phyloP scores from a whole-genome alignment of 2,797 vertebrate species.

The Pantherophis vulpinus region DNA sequence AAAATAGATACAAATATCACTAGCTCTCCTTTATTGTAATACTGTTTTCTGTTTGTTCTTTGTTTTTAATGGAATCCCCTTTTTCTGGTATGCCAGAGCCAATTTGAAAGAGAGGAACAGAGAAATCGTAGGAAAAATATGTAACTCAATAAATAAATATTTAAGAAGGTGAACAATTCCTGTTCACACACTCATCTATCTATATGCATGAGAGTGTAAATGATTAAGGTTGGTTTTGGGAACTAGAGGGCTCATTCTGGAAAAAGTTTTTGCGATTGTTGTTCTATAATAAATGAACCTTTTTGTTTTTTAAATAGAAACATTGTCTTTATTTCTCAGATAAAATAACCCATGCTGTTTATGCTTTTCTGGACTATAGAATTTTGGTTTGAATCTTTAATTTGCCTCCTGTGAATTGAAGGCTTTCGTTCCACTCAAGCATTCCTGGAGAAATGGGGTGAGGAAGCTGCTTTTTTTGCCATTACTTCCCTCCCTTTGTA shows the following conservation, averaged over 20 bases:
- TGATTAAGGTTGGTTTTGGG: not conserved
- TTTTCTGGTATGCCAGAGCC: not conserved
- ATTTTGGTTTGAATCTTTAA: not conserved
- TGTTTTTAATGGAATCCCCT: not conserved
- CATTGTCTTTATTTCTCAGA: not conserved
- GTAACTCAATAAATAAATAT: not conserved
- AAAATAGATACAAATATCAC: not conserved
- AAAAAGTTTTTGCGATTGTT: not conserved
- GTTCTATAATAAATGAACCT: not conserved
- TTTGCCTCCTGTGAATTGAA: not conserved
- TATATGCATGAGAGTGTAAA: not conserved
- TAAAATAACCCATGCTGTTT: slow-evolving; percentile 1
- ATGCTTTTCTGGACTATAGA: slow-evolving; percentile 34
- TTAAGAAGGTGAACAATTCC: not conserved
- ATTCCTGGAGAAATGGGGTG: not conserved
- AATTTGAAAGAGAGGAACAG: not conserved
- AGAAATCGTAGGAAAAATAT: not conserved
- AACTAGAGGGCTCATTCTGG: not conserved
- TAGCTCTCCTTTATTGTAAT: not conserved
- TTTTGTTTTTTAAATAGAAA: not conserved
- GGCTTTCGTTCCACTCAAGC: not conserved
- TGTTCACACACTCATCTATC: not conserved
- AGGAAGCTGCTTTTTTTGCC: not conserved
- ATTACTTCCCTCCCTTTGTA: not conserved
- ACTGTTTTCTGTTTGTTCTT: not conserved